Evolutionary conservation across 1,140 invertebrate species (phyloP).

Genomic region (Nymphalis io): DNA sequence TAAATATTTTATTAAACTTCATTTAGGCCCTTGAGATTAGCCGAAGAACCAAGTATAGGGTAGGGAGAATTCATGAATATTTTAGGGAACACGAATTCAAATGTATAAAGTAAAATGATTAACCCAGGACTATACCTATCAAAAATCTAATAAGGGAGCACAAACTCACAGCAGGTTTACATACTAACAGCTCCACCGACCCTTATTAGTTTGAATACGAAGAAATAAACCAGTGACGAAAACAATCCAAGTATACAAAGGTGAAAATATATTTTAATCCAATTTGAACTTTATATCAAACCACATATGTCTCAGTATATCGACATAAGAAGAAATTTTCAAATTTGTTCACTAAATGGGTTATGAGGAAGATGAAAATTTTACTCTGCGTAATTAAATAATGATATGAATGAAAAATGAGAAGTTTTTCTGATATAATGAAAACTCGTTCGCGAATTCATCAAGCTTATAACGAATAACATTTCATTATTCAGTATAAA

Average conservation of each 20-base stretch:
- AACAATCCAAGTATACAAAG: slow-evolving; percentile 5
- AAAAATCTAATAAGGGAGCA: slow-evolving; percentile 26
- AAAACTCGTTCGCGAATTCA: neutral
- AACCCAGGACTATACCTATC: slow-evolving; percentile 2
- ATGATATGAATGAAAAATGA: slow-evolving; percentile 20
- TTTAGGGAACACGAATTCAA: neutral
- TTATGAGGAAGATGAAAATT: slow-evolving; percentile 37
- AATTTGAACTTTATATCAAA: slow-evolving; percentile 22
- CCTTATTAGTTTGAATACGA: slow-evolving; percentile 41
- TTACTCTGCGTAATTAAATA: slow-evolving; percentile 37
- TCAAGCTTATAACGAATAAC: neutral
- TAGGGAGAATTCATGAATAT: neutral
- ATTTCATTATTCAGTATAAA: neutral
- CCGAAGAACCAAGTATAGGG: no score
- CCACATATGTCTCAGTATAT: neutral
- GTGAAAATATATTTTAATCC: slow-evolving; percentile 8
- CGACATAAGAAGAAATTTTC: neutral
- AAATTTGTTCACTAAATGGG: slow-evolving; percentile 14
- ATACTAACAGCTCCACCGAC: slow-evolving; percentile 26
- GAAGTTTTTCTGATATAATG: slow-evolving; percentile 11
- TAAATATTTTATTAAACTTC: no score
- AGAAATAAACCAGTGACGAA: slow-evolving; percentile 28
- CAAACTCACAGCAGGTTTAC: slow-evolving; percentile 24
- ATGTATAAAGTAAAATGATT: slow-evolving; percentile 18
- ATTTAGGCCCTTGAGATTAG: no score